These are phyloP conservation scores for Petrocephalus zakoni DNA, from an alignment of 2,113 vertebrate genomes.

Conservation along the genomic window DNA sequence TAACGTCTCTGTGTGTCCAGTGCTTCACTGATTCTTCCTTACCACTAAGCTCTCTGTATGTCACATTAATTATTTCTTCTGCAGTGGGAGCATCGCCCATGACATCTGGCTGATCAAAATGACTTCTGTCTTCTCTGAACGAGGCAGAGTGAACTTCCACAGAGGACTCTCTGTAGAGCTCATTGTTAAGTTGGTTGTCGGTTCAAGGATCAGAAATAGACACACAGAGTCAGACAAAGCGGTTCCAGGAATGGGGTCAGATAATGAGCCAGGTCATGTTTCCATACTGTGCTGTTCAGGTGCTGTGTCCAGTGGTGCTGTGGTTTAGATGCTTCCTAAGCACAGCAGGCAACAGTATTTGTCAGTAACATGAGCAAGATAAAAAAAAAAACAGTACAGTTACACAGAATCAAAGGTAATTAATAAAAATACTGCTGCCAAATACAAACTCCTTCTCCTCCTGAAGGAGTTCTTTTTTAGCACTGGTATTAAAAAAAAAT, in stretches of 20 bases:
- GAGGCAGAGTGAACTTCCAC: background rate
- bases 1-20: background rate
- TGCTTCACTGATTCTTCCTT: background rate
- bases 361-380: background rate
- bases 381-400: background rate
- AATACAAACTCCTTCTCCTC: background rate
- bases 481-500: background rate
- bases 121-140: background rate
- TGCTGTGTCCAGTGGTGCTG: background rate
- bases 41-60: background rate
- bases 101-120: conserved; percentile 1
- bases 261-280: background rate
- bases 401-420: background rate
- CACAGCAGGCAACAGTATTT: background rate
- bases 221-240: background rate
- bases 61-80: background rate
- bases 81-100: background rate
- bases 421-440: background rate
- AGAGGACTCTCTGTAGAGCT: background rate
- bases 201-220: background rate
- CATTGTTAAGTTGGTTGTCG: background rate
- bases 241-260: background rate
- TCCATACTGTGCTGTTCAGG: background rate
- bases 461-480: background rate
- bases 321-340: background rate